A percentile compares a stretch with the other conserved stretches of the same genome.
Conservation (phyloP, 1,140 invertebrate species). For the Listronotus bonariensis region DNA sequence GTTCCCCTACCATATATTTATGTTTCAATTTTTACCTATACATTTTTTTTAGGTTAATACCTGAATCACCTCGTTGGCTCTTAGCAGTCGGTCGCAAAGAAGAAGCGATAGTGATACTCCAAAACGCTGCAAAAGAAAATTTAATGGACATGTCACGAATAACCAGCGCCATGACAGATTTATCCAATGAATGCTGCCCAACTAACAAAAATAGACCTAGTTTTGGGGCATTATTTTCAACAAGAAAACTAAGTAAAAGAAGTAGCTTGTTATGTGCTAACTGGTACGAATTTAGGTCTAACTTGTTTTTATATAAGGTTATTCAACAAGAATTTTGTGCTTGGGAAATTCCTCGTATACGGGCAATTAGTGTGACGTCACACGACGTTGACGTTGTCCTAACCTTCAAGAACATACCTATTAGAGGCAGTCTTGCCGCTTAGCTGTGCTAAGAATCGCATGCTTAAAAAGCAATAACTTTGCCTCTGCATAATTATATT, state of each 20-base stretch:
- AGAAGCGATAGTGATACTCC: slow-evolving; percentile 68
- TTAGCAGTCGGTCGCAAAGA: slow-evolving; percentile 68
- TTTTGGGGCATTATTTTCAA: slow-evolving; percentile 69
- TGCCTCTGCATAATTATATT: too few relatives aligned
- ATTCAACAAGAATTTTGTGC: too few relatives aligned
- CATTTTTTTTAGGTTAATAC: slow-evolving; percentile 63
- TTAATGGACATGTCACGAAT: slow-evolving; percentile 48
- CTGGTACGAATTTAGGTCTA: slow-evolving; percentile 60
- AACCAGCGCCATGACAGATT: slow-evolving; percentile 37
- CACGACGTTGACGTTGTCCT: too few relatives aligned
- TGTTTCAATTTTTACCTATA: too few relatives aligned
- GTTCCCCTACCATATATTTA: too few relatives aligned
- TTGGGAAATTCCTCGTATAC: too few relatives aligned
- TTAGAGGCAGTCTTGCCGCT: too few relatives aligned
- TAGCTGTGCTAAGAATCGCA: too few relatives aligned
- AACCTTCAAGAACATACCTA: too few relatives aligned
- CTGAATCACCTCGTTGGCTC: slow-evolving; percentile 84
- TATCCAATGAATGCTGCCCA: slow-evolving; percentile 16
- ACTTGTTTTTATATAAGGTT: too few relatives aligned
- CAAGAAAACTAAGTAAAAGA: slow-evolving; percentile 70
- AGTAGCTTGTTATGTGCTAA: slow-evolving; percentile 70
- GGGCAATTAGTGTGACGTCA: too few relatives aligned
- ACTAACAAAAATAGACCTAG: slow-evolving; percentile 56
- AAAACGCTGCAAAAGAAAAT: slow-evolving; percentile 64
- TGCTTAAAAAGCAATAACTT: too few relatives aligned